phyloP scores from a whole-genome alignment of 2,113 vertebrate genomes.

The Morone chrysops region DNA sequence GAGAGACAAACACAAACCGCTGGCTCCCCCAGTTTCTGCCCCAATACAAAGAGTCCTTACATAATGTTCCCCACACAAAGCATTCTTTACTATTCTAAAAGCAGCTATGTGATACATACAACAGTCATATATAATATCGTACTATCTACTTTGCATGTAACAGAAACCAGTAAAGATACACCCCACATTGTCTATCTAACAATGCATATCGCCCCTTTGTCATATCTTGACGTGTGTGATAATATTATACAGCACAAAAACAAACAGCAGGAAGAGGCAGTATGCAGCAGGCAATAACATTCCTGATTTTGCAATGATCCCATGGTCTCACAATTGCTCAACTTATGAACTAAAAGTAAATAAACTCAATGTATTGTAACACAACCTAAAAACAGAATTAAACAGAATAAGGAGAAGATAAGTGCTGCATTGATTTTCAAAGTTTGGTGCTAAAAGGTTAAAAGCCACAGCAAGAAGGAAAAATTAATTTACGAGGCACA shows the following conservation, averaged over 20 bases:
- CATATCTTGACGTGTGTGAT: not conserved
- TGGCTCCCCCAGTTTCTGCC: constrained; percentile 1
- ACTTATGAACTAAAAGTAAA: not conserved
- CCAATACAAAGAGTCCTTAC: not conserved
- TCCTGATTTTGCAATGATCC: not conserved
- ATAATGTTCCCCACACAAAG: not conserved
- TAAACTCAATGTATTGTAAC: not conserved
- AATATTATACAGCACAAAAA: constrained; percentile 10
- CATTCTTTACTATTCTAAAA: not conserved
- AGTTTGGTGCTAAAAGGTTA: not conserved
- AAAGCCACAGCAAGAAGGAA: not conserved
- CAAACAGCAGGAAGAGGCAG: not conserved
- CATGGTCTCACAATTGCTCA: not conserved
- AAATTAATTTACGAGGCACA: not conserved
- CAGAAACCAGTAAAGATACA: not conserved
- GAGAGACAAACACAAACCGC: constrained; percentile 16
- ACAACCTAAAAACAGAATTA: not conserved
- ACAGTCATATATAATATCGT: no score
- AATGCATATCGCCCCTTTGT: not conserved
- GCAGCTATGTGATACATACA: not conserved
- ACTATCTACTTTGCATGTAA: no score
- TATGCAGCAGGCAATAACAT: not conserved
- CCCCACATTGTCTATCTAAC: not conserved
- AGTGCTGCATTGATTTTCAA: not conserved
- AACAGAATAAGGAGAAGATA: not conserved